A percentile compares a stretch with the other conserved stretches of the same genome.
phyloP scores from a whole-genome alignment of 2,113 vertebrate species.

The Nesogale talazaci region DNA sequence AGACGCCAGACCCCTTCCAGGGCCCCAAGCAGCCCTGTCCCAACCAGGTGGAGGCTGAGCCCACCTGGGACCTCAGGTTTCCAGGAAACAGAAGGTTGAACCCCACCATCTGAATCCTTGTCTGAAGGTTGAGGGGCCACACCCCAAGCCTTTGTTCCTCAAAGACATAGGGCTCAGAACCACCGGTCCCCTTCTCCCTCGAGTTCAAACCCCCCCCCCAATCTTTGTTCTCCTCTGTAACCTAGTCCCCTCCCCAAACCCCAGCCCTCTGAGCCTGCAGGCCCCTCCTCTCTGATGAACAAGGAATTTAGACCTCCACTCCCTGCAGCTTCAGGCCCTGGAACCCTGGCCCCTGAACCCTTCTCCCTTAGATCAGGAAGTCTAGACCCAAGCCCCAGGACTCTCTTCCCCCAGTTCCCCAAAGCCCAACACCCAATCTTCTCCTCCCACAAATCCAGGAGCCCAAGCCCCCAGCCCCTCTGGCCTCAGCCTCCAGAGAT shows the following conservation, averaged over 20 bases:
- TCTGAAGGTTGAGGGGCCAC: neutral
- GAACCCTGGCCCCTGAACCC: neutral
- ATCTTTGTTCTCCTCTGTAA: neutral
- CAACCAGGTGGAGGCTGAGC: neutral
- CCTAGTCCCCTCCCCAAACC: neutral
- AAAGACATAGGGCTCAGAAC: neutral
- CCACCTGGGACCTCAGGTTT: neutral
- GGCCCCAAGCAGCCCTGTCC: neutral
- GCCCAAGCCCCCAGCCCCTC: too few species aligned
- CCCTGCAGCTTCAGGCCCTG: neutral
- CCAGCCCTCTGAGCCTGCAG: neutral
- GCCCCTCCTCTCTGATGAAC: neutral
- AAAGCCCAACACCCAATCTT: neutral
- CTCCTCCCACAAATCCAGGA: neutral
- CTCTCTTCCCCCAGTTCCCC: too few species aligned
- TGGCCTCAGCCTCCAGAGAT: neutral
- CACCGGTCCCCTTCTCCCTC: neutral
- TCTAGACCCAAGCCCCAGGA: neutral
- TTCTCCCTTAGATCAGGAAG: neutral
- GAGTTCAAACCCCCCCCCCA: neutral
- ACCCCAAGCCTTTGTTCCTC: neutral
- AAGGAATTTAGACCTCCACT: neutral
- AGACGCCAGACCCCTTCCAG: slow-evolving; percentile 15
- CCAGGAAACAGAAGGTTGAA: neutral
- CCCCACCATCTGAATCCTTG: neutral